These are phyloP conservation scores for Oscheius onirici DNA, from an alignment of 2,888 invertebrate species.

Conservation along the genomic window DNA sequence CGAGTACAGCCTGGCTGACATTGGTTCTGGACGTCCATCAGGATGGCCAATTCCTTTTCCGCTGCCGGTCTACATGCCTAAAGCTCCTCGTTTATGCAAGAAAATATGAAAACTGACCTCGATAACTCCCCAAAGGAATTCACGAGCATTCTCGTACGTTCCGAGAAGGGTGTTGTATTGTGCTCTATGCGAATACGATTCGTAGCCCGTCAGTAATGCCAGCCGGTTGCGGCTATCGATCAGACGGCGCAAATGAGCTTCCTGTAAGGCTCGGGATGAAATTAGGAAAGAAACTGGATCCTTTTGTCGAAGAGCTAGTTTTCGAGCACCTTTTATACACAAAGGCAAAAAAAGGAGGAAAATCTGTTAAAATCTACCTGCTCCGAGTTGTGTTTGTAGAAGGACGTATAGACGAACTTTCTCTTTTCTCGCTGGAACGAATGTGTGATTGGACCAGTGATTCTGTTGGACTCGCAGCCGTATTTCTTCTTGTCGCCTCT, in stretches of 20 bases:
- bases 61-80: constrained; percentile 50
- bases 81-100: neutral
- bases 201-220: constrained; percentile 88
- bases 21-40: constrained; percentile 51
- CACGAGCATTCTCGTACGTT: constrained; percentile 64
- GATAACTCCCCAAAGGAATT: constrained; percentile 62
- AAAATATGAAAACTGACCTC: constrained; percentile 53
- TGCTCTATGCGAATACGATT: constrained; percentile 87
- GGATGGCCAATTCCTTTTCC: constrained; percentile 57
- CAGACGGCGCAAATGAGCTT: constrained; percentile 80
- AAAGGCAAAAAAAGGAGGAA: too few species aligned
- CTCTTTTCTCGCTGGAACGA: constrained; percentile 51
- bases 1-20: constrained; percentile 37
- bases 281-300: too few species aligned
- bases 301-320: too few species aligned
- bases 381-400: constrained; percentile 56
- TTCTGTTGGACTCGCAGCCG: constrained; percentile 37
- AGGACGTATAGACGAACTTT: constrained; percentile 55
- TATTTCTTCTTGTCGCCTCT: constrained; percentile 48
- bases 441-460: constrained; percentile 50
- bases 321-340: too few species aligned
- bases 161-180: constrained; percentile 83
- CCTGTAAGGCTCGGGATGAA: constrained; percentile 73
- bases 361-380: constrained; percentile 37
- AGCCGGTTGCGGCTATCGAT: constrained; percentile 82